A percentile compares a stretch with the other conserved stretches of the same genome.
Conservation (phyloP, 2,888 invertebrate species). For the Pristionchus japonicus region DNA sequence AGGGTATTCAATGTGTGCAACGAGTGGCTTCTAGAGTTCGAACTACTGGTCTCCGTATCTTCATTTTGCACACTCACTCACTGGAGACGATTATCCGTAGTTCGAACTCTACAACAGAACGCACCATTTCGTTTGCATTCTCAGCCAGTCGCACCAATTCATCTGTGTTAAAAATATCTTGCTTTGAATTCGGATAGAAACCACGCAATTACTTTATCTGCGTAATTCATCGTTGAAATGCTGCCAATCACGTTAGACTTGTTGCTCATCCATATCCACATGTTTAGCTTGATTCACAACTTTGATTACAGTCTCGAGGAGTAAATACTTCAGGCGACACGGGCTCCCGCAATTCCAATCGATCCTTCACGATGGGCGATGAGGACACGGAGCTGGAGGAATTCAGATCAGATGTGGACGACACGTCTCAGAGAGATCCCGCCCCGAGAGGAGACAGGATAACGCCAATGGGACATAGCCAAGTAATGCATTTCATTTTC, state of each 20-base stretch:
- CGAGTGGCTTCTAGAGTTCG: not conserved
- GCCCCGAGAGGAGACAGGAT: conserved; percentile 46
- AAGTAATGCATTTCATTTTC: not conserved
- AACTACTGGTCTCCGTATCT: not conserved
- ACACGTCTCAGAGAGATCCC: conserved; percentile 34
- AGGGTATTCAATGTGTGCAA: not conserved
- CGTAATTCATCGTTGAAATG: not conserved
- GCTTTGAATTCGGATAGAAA: too few relatives aligned
- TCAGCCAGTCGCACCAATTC: too few relatives aligned
- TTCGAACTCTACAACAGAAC: too few relatives aligned
- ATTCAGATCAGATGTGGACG: conserved; percentile 47
- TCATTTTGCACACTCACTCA: too few relatives aligned
- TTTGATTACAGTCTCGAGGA: not conserved
- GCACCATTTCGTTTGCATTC: too few relatives aligned
- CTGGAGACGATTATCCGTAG: too few relatives aligned
- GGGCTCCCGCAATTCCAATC: conserved; percentile 53
- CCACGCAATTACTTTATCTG: too few relatives aligned
- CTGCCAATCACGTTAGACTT: not conserved
- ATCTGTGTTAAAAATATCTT: too few relatives aligned
- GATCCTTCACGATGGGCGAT: conserved; percentile 59
- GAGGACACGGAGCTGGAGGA: conserved; percentile 56
- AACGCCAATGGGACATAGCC: not conserved
- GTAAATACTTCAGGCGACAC: conserved; percentile 48
- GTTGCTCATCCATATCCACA: not conserved
- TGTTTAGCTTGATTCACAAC: not conserved